These are phyloP conservation scores for Leptopterna dolabrata DNA, from an alignment of 2,888 invertebrate species.

Conservation along the genomic window DNA sequence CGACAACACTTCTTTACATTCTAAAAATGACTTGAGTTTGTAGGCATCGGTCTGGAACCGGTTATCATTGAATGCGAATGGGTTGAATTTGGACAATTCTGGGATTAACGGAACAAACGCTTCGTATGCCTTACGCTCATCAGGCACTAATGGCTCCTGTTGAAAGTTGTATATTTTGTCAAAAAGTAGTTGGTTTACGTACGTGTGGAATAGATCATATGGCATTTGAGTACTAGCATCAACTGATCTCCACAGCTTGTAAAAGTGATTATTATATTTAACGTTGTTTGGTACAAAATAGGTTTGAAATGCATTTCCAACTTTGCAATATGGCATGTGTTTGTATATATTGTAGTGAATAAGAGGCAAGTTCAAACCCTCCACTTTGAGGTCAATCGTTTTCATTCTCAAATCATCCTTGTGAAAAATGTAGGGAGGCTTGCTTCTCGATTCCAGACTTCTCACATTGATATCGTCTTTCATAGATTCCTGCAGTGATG, in stretches of 20 bases:
- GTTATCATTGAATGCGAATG: background rate
- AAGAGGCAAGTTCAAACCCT: background rate
- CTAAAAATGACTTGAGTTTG: slow-evolving; percentile 21
- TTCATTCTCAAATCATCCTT: background rate
- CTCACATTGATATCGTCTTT: background rate
- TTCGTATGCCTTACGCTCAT: background rate
- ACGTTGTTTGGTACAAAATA: background rate
- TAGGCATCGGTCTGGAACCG: background rate
- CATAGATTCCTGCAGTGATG: background rate
- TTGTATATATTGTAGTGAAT: slow-evolving; percentile 15
- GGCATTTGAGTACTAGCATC: background rate
- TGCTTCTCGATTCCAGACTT: background rate
- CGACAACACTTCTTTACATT: slow-evolving; percentile 23
- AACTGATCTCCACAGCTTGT: slow-evolving; percentile 1
- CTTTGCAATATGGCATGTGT: slow-evolving; percentile 3
- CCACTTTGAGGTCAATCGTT: background rate
- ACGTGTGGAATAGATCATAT: background rate
- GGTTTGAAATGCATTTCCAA: background rate
- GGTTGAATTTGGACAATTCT: background rate
- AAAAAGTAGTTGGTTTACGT: slow-evolving; percentile 1
- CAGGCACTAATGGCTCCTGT: background rate
- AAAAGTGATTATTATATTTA: background rate
- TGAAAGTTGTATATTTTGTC: slow-evolving; percentile 34
- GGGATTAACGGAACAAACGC: background rate
- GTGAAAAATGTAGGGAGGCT: background rate